A percentile compares a stretch with the other conserved stretches of the same genome.
These are phyloP conservation scores for Apeltes quadracus DNA, from an alignment of 2,113 vertebrate genomes.

Conservation along the genomic window DNA sequence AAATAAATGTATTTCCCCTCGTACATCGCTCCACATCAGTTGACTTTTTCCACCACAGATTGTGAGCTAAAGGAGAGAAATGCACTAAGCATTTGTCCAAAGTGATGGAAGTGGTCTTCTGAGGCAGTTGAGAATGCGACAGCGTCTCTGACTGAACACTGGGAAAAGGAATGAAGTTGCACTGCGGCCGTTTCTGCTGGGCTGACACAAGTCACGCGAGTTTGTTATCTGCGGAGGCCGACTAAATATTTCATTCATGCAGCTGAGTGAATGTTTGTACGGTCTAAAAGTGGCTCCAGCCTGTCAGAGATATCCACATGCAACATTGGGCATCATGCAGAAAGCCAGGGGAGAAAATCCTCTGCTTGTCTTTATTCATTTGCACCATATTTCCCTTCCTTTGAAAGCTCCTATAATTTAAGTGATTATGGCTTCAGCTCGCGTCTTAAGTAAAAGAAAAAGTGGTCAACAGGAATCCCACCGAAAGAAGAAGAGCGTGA, in stretches of 20 bases:
- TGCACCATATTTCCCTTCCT: not conserved
- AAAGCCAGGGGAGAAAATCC: not conserved
- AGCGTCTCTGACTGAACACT: not conserved
- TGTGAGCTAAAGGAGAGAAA: conserved; percentile 17
- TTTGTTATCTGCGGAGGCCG: conserved; percentile 72
- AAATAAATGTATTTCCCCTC: conserved; percentile 23
- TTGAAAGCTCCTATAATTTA: not conserved
- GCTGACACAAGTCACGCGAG: conserved; percentile 29
- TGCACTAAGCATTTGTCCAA: not conserved
- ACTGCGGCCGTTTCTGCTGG: conserved; percentile 29
- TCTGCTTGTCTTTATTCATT: not conserved
- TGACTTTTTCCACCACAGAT: conserved; percentile 23
- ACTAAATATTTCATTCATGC: conserved; percentile 81
- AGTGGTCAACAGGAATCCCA: not conserved
- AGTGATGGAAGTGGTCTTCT: conserved; percentile 11
- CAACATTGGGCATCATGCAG: no score
- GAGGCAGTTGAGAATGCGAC: not conserved
- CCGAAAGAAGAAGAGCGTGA: not conserved
- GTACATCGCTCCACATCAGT: conserved; percentile 22
- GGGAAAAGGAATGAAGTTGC: conserved; percentile 19
- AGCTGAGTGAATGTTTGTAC: conserved; percentile 71
- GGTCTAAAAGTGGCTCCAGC: conserved; percentile 45
- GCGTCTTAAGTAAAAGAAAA: not conserved
- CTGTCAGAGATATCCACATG: conserved; percentile 35
- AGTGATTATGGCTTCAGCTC: not conserved